These are phyloP conservation scores for Atherinomorus stipes DNA, from an alignment of 2,113 vertebrate species.

Conservation along the genomic window DNA sequence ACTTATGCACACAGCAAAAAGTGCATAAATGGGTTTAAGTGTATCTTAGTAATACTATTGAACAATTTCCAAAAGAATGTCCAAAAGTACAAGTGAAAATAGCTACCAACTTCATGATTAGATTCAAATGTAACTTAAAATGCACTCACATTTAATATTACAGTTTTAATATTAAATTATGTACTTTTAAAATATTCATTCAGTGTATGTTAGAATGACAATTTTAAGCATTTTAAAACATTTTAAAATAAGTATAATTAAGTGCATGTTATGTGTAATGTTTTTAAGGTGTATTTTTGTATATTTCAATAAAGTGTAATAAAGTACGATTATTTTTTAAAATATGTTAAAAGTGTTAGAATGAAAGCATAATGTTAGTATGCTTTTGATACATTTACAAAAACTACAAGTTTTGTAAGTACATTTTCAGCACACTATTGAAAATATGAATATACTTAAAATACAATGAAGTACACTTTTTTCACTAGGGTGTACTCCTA, in stretches of 20 bases:
- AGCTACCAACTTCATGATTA: too few relatives aligned
- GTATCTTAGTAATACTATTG: not conserved
- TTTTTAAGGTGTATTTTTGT: slow-evolving; percentile 1
- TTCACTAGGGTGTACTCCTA: too few relatives aligned
- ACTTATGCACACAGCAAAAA: too few relatives aligned
- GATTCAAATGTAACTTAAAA: not conserved
- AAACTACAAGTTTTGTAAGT: not conserved
- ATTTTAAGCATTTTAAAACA: not conserved
- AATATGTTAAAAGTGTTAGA: not conserved
- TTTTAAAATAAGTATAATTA: not conserved
- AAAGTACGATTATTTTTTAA: not conserved
- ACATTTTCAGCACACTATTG: not conserved
- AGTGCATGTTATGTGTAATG: not conserved
- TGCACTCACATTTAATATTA: not conserved
- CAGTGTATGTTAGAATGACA: too few relatives aligned
- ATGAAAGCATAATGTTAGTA: not conserved
- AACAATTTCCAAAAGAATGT: not conserved
- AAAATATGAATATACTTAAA: not conserved
- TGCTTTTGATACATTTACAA: not conserved
- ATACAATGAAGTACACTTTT: not conserved
- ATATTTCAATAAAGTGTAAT: not conserved
- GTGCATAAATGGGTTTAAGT: too few relatives aligned
- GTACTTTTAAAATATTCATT: too few relatives aligned
- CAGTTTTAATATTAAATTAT: too few relatives aligned
- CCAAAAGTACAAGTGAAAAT: not conserved